Conservation (phyloP, 2,888 invertebrate genomes). For the Drosophila anomelani region DNA sequence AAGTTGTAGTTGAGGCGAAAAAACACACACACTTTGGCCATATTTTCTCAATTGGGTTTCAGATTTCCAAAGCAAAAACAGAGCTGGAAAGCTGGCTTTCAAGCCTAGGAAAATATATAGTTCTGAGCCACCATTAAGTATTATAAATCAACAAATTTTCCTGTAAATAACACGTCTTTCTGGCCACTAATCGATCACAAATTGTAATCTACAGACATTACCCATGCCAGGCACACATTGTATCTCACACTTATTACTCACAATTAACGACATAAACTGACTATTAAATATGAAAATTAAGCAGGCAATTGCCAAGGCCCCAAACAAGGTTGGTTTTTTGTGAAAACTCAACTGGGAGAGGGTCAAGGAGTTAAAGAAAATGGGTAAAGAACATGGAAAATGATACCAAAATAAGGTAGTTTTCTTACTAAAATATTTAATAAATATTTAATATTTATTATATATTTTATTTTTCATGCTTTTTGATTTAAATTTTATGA, state of each 20-base stretch:
- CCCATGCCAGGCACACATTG: neutral
- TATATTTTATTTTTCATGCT: no score
- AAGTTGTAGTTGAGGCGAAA: neutral
- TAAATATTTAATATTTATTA: no score
- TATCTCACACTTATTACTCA: neutral
- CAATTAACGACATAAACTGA: conserved; percentile 3
- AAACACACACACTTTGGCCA: neutral
- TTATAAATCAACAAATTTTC: neutral
- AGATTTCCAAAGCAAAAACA: neutral
- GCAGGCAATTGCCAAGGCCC: neutral
- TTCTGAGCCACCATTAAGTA: neutral
- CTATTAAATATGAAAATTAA: neutral
- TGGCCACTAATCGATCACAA: neutral
- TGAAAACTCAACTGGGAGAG: neutral
- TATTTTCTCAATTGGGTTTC: neutral
- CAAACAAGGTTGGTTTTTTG: neutral
- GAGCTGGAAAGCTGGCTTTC: neutral
- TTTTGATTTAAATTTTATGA: no score
- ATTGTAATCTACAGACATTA: neutral
- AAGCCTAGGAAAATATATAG: neutral
- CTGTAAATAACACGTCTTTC: neutral
- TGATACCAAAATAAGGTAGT: no score
- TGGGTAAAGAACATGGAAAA: neutral
- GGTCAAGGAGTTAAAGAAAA: neutral
- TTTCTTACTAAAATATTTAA: no score